phyloP scores from a whole-genome alignment of 2,797 vertebrate genomes.

The Halcyon badia region DNA sequence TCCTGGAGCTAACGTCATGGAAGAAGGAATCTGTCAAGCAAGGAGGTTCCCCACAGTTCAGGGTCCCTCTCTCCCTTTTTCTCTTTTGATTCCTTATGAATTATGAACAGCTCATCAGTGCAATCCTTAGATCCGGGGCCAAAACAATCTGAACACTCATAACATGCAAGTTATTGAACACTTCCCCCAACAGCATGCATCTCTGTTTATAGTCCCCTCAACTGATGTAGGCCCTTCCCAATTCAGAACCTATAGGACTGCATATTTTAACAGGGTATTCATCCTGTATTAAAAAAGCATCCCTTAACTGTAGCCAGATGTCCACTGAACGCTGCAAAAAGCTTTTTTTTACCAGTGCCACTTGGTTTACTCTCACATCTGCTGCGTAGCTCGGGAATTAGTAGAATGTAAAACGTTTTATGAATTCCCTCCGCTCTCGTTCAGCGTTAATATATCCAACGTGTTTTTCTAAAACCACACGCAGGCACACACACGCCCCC shows the following conservation, averaged over 20 bases:
- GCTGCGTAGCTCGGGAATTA: conserved; percentile 67
- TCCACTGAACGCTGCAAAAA: conserved; percentile 45
- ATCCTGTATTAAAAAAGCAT: conserved; percentile 48
- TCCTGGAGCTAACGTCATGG: not conserved
- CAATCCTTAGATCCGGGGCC: not conserved
- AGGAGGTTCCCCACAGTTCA: fast-evolving
- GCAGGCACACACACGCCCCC: not conserved
- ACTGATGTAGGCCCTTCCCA: conserved; percentile 15
- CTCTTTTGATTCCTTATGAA: not conserved
- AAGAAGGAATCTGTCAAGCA: not conserved
- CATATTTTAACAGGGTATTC: conserved; percentile 61
- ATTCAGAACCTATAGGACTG: conserved; percentile 23
- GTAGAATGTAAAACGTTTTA: conserved; percentile 65
- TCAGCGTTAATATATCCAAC: conserved; percentile 62
- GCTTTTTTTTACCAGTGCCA: conserved; percentile 60
- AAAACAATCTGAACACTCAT: not conserved
- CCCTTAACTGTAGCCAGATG: conserved; percentile 75
- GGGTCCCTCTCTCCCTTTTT: not conserved
- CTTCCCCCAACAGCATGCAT: not conserved
- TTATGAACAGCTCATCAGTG: not conserved
- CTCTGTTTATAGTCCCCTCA: conserved; percentile 25
- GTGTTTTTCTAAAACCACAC: conserved; percentile 28
- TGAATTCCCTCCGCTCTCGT: conserved; percentile 63
- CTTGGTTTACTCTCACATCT: conserved; percentile 68
- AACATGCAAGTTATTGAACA: conserved; percentile 14